Evolutionary conservation across 92 coral and sea anemone genomes (phyloP), one percentile per base, ranked within the genome.

Genomic region (Blastomussa wellsi): DNA sequence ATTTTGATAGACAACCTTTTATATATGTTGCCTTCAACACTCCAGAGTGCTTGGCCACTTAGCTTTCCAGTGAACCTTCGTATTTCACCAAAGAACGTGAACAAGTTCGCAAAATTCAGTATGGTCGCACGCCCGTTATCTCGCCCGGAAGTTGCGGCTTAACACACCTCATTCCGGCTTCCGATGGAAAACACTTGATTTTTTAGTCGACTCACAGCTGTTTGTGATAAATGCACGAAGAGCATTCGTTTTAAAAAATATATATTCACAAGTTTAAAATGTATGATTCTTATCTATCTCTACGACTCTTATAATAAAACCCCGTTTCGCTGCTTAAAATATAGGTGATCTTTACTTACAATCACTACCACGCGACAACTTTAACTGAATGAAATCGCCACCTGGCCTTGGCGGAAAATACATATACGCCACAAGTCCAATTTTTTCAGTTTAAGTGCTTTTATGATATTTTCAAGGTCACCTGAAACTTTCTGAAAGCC

Each of bases 141-240:
- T 49, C 47, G 76, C 77, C 32, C 49, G 52, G 52, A 69, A 81
- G 16, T 48, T 81, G 85, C 28, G 86, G 86, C 72, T 36, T 37
- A 69, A 51, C 69, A 82, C 86, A 53, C 86, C 86, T 55, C 32
- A 51, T 33, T 48, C 70, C 78, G 44, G 75, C 42, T 36, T 38
- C 75, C 75, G 74, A 12, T 20, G 44, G 75, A 35, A n/a, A 35
- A 70, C 42, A 70, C 9, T 24, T 38, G 35, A 22, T 9, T 19
- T 7, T n/a, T n/a, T 1, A 65, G 49, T 65, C 64, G 5, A 17
- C 29, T 49, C 48, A 33, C 75, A 39, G 31, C 77, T 55, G 85
- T n/a, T 69, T 68, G 48, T 35, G 24, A 26, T 47, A 12, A 47
- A 48, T 29, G 29, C 29, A 24, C 5, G 9, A 47, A 31, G 79